Evolutionary conservation across 2,797 vertebrate species (phyloP).

Genomic region (Myotis myotis): DNA sequence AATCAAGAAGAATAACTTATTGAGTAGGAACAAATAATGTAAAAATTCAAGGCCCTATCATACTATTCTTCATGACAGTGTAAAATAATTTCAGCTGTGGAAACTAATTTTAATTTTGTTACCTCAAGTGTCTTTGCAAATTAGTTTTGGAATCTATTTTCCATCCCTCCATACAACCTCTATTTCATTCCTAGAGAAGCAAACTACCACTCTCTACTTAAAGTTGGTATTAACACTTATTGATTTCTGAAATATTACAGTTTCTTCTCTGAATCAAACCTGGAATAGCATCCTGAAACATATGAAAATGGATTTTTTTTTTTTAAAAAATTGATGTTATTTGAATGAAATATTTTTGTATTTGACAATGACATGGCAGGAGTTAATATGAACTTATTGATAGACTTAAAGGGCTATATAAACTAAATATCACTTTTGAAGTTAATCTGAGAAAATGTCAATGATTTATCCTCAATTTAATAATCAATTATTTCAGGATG

Average conservation of each 20-base stretch:
- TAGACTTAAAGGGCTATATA: not conserved
- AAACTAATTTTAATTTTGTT: slow-evolving; percentile 11
- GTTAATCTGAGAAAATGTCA: not conserved
- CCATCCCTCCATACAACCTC: not conserved
- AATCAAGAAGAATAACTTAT: slow-evolving; percentile 8
- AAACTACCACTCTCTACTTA: not conserved
- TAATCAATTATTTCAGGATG: not conserved
- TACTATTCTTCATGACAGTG: not conserved
- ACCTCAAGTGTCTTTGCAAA: slow-evolving; percentile 14
- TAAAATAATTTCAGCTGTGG: not conserved
- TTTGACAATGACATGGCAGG: not conserved
- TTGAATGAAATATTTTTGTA: slow-evolving; percentile 12
- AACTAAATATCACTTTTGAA: not conserved
- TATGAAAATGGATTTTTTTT: not conserved
- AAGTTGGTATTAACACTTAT: not conserved
- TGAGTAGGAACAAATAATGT: not conserved
- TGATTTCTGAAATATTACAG: slow-evolving; percentile 35
- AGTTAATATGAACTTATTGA: not conserved
- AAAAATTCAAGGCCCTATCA: not conserved
- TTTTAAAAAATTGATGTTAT: not conserved
- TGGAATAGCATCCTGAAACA: slow-evolving; percentile 20
- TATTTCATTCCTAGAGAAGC: not conserved
- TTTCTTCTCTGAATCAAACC: slow-evolving; percentile 39
- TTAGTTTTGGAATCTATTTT: slow-evolving; percentile 11
- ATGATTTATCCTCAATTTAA: not conserved